These are phyloP conservation scores for Cyrtodaria siliqua DNA, from an alignment of 2,888 invertebrate species.

Conservation along the genomic window DNA sequence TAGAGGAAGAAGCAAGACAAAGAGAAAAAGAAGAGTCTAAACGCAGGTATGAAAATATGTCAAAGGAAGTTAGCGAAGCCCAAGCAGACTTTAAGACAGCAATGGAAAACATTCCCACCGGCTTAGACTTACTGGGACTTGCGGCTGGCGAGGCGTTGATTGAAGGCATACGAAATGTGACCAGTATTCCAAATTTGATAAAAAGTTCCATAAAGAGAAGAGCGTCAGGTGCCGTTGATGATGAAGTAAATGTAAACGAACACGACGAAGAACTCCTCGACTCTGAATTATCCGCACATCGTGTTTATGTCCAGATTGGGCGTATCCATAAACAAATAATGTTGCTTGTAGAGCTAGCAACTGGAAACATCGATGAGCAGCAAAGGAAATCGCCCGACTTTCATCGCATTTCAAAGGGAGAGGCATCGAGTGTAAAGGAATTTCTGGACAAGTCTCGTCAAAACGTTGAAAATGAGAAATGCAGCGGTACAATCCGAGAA, in stretches of 20 bases:
- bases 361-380: not conserved
- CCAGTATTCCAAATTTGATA: not conserved
- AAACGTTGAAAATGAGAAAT: not conserved
- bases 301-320: too few species aligned
- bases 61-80: conserved; percentile 2
- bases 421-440: not conserved
- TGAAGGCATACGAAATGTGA: not conserved
- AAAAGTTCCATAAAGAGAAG: not conserved
- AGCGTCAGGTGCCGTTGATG: too few species aligned
- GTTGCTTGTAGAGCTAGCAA: too few species aligned
- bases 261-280: too few species aligned
- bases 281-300: too few species aligned
- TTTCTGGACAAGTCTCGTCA: not conserved
- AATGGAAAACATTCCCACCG: not conserved
- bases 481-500: not conserved
- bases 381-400: not conserved
- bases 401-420: too few species aligned
- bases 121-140: not conserved
- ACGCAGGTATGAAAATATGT: not conserved
- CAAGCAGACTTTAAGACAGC: conserved; percentile 3
- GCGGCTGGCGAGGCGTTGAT: not conserved
- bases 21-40: conserved; percentile 1
- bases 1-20: not conserved
- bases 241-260: too few species aligned
- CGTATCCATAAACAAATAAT: too few species aligned